Conservation (phyloP, 2,797 vertebrate genomes). For the Crocodylus rhombifer region DNA sequence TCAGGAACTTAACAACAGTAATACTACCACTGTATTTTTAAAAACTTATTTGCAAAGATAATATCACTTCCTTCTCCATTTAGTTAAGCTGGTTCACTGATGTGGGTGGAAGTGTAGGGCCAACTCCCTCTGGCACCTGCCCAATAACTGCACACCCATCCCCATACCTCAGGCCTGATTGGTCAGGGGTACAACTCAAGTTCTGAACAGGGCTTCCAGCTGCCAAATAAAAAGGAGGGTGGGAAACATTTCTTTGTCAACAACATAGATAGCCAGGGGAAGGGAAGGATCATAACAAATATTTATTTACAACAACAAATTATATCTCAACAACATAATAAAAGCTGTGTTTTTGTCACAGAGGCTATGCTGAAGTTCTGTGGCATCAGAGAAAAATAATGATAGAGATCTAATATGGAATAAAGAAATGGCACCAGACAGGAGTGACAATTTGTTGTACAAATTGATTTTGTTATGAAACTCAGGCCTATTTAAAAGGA, state of each 20-base stretch:
- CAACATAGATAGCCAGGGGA: background rate
- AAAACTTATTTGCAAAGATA: background rate
- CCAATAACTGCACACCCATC: background rate
- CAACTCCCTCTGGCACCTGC: background rate
- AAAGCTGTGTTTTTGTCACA: background rate
- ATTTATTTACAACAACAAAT: background rate
- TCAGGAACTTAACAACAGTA: background rate
- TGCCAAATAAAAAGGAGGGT: background rate
- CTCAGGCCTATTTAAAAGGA: background rate
- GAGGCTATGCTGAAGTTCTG: background rate
- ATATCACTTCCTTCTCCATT: background rate
- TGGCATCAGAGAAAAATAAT: background rate
- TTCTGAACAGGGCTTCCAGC: background rate
- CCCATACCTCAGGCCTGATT: background rate
- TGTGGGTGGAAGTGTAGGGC: background rate
- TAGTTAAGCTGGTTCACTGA: background rate
- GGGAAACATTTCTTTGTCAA: background rate
- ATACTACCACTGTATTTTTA: background rate
- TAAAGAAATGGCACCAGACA: background rate
- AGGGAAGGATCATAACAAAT: background rate
- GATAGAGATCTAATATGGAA: background rate
- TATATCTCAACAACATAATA: background rate
- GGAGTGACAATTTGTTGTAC: conserved; percentile 18
- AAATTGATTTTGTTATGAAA: background rate
- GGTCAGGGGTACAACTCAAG: background rate